Conservation (phyloP, 1,140 invertebrate species). For the Pectinophora gossypiella region DNA sequence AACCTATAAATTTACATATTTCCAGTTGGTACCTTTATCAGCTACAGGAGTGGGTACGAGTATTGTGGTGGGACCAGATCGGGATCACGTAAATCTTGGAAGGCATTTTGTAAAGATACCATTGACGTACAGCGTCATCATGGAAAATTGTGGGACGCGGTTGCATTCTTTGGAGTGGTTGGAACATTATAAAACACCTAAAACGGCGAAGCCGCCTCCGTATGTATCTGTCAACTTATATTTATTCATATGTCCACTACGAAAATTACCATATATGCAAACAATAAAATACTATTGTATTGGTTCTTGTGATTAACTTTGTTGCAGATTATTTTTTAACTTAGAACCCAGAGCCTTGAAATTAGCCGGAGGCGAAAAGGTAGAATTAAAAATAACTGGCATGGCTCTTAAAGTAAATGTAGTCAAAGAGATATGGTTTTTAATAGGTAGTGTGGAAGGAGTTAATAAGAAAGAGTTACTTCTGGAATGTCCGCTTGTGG, state of each 20-base stretch:
- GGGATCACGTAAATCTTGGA: slow-evolving; percentile 50
- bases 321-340: slow-evolving; percentile 50
- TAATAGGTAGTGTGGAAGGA: slow-evolving; percentile 60
- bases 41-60: slow-evolving; percentile 60
- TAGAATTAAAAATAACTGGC: slow-evolving; percentile 49
- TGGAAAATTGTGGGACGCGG: slow-evolving; percentile 58
- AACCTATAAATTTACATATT: no score
- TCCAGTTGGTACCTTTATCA: slow-evolving; percentile 52
- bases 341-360: slow-evolving; percentile 55
- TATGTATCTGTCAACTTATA: no score
- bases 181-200: slow-evolving; percentile 56
- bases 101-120: slow-evolving; percentile 58
- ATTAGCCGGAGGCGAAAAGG: slow-evolving; percentile 55
- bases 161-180: slow-evolving; percentile 59
- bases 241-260: no score
- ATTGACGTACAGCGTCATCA: slow-evolving; percentile 34
- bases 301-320: slow-evolving; percentile 3
- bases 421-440: slow-evolving; percentile 62
- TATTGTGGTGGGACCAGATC: slow-evolving; percentile 49
- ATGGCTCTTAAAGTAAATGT: slow-evolving; percentile 47
- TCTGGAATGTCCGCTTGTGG: slow-evolving; percentile 49
- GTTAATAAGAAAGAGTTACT: slow-evolving; percentile 66
- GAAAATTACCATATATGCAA: no score
- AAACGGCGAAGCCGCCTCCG: no score
- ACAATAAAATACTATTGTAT: no score